Percentiles rank a stretch among this genome's conserved stretches.
phyloP scores from a whole-genome alignment of 2,113 vertebrate genomes.

The Planiliza haematocheilus region DNA sequence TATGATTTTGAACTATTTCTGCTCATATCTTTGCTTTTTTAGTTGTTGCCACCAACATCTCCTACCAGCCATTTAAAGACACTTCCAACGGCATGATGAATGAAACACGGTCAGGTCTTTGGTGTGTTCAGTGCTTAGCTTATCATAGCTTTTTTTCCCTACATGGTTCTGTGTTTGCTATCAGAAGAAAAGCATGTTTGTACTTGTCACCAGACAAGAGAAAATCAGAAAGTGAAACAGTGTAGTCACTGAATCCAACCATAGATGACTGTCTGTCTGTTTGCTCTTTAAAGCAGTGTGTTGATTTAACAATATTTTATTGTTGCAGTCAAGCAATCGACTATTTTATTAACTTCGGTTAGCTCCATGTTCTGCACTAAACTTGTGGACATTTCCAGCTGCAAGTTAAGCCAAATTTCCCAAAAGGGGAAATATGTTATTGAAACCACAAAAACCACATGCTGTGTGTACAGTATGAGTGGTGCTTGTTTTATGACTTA shows the following conservation, averaged over 20 bases:
- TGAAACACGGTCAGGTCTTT: background rate
- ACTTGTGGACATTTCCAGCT: background rate
- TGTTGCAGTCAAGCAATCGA: background rate
- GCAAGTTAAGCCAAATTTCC: background rate
- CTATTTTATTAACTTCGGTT: no score
- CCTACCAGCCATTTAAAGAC: no score
- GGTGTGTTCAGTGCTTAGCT: background rate
- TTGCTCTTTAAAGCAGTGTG: background rate
- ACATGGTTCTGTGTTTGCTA: background rate
- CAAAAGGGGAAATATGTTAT: background rate
- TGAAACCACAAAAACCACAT: background rate
- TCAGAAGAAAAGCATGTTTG: background rate
- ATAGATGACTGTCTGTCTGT: background rate
- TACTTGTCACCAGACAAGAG: background rate
- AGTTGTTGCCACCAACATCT: no score
- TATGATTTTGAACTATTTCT: no score
- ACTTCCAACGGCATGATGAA: background rate
- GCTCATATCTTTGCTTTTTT: no score
- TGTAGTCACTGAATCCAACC: background rate
- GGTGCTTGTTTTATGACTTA: no score
- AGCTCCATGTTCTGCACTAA: no score
- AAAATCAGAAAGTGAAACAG: background rate
- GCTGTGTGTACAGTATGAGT: no score
- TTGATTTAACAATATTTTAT: background rate
- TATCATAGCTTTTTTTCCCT: no score